Conservation (phyloP, 2,797 vertebrate genomes). For the Cyprinodon diabolis region DNA sequence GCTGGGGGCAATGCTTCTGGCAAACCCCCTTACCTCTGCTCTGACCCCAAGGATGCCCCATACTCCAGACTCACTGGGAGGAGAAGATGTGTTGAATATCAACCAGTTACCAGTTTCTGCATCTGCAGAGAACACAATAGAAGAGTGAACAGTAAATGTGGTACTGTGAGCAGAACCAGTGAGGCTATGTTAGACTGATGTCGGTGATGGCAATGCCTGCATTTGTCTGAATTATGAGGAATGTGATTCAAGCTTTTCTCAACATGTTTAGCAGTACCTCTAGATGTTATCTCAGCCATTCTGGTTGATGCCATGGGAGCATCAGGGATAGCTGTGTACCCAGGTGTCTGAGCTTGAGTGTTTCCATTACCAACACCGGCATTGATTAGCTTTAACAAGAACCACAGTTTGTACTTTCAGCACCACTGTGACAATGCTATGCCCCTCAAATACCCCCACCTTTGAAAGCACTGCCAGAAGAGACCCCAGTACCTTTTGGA, state of each 20-base stretch:
- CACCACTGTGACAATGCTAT: constrained; percentile 15
- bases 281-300: constrained; percentile 51
- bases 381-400: constrained; percentile 57
- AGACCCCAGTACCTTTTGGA: constrained; percentile 55
- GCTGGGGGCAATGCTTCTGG: constrained; percentile 83
- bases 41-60: constrained; percentile 76
- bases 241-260: constrained; percentile 47
- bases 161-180: constrained; percentile 16
- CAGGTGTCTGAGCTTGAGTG: constrained; percentile 62
- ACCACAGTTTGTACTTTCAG: not conserved
- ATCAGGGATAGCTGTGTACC: constrained; percentile 56
- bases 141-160: constrained; percentile 18
- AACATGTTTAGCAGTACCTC: constrained; percentile 43
- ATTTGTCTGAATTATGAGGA: constrained; percentile 27
- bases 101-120: constrained; percentile 63
- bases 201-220: constrained; percentile 15
- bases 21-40: constrained; percentile 79
- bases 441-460: not conserved
- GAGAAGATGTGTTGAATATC: constrained; percentile 61
- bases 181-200: constrained; percentile 6
- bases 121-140: constrained; percentile 52
- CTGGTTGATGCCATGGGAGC: constrained; percentile 35
- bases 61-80: constrained; percentile 62
- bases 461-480: constrained; percentile 20
- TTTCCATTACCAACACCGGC: constrained; percentile 54